phyloP scores from a whole-genome alignment of 2,888 invertebrate species.

The Trachelus stipa region DNA sequence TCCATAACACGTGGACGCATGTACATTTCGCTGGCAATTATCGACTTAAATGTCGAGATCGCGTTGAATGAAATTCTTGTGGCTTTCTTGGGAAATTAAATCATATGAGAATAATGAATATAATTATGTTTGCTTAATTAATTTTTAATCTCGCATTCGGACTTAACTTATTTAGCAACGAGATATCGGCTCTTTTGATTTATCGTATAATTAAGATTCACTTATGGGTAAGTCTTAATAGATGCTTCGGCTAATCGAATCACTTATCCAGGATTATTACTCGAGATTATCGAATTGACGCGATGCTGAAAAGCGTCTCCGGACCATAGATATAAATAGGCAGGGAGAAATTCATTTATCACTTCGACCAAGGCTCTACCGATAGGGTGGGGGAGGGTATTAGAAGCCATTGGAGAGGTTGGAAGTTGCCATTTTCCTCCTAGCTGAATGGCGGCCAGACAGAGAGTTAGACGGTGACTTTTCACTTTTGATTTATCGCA shows the following conservation, averaged over 20 bases:
- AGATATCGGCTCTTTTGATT: not conserved
- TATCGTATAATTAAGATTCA: not conserved
- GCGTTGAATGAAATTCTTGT: constrained; percentile 14
- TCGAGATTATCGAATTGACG: not conserved
- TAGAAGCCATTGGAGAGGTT: constrained; percentile 23
- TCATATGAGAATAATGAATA: not conserved
- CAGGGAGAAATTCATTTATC: constrained; percentile 58
- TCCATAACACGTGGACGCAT: not conserved
- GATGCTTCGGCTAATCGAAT: not conserved
- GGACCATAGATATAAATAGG: constrained; percentile 43
- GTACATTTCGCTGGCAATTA: not conserved
- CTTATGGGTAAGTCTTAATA: not conserved
- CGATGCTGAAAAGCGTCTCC: not conserved
- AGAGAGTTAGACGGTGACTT: constrained; percentile 58
- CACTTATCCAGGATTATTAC: not conserved
- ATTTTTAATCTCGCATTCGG: not conserved
- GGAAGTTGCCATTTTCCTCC: constrained; percentile 46
- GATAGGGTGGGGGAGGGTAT: constrained; percentile 36
- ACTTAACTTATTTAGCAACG: not conserved
- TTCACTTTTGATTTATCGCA: constrained; percentile 66
- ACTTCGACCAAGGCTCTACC: constrained; percentile 47
- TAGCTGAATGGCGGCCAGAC: constrained; percentile 49
- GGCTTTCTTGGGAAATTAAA: not conserved
- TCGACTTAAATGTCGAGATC: not conserved
- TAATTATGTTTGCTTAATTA: constrained; percentile 19